Base-by-base conservation (phyloP, 2,797 vertebrate genomes). In the Astyanax mexicanus region DNA sequence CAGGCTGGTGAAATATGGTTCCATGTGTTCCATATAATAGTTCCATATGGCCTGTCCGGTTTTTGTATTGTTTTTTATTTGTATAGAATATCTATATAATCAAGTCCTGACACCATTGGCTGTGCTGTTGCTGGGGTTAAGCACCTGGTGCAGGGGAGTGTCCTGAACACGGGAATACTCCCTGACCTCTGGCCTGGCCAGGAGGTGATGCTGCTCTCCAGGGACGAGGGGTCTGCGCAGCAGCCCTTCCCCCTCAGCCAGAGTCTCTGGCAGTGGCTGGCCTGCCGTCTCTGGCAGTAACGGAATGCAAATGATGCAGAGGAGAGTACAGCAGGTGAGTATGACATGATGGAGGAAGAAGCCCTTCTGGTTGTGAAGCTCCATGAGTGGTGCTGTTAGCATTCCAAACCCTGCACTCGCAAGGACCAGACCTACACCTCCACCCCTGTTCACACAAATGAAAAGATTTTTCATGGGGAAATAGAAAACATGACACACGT, bases 311-410 rank as follows among this genome's bases (percentile, higher is more conserved):
- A 97, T 99, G 91, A 98, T 99, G 90, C 96, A 99, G 88, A 98
- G 94, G 84, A 99, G 95, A 0, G 96, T 98, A 90, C 96, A 98
- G 92, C 96, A 98, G 82, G 96, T 96, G 0, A 98, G 98, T 92
- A 98, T 98, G 88, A 99, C 94, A 0, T 98, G 97, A 78, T 98
- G 97, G 78, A 99, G 91, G 91, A 98, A 98, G 91, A 97, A 98
- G 78, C 97, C 97, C 88, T 98, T 97, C 93, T 98, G 96, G 92
- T 97, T 98, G 91, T 98, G 97, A 11, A 99, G 96, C 86, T 99
- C 97, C 90, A 98, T 98, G 88, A 99, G 96, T 60, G 97, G 96
- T 0, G 96, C 96, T 0, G 96, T 98, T 79, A 98, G 89, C 94
- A 96, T 97, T 57, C 96, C 96, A 0, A 98, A 98, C 52, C 96